Base-by-base conservation (phyloP, 30 jellyfish, hydroid and myxozoan genomes). In the Nemopilema nomurai region DNA sequence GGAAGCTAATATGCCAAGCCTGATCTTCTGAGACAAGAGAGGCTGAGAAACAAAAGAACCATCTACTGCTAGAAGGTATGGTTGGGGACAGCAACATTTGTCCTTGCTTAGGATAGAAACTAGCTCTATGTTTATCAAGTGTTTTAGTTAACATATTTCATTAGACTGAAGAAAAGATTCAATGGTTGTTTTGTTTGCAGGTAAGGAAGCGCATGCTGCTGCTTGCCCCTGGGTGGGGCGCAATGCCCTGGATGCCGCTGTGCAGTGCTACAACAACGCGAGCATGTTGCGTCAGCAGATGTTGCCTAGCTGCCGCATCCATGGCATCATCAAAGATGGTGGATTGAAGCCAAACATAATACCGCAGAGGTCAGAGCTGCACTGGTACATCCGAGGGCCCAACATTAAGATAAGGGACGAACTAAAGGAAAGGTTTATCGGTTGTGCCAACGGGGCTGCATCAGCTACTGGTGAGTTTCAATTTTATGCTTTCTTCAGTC, bases 191-290 rank as follows among this genome's bases (percentile, higher is more conserved):
- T n/a, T n/a, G n/a, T n/a, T n/a, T n/a, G n/a, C 62, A 91, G 98
- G 98, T 6, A 91, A 91, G 51, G 89, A 93, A 33, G 83, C 98
- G 0, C 98, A 93, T 68, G 98, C 98, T 1, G 95, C 98, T 1
- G 96, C 91, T 57, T 93, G 93, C 18, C 98, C 98, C 0, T 93
- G 98, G 98, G 94, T 77, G 49, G 98, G 91, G 41, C 84, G 82
- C 19, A 93, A 93, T 77, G 98, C 98, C 0, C 84, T 93, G 82
- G 98, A 93, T 88, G 98, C 98, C 7, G 97, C 97, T 9, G 97
- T 93, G 28, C 89, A 79, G 28, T 93, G 98, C 83, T 93, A 93
- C 72, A 93, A 69, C 76, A 84, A 83, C 69, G 76, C 89, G 1
- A 87, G 97, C 76, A 93, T 93, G 98, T 50, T 93, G 49, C 97